Evolutionary conservation across 2,888 invertebrate species (phyloP), one percentile per base, ranked within the genome.

Genomic region (Oxycera nigricornis): DNA sequence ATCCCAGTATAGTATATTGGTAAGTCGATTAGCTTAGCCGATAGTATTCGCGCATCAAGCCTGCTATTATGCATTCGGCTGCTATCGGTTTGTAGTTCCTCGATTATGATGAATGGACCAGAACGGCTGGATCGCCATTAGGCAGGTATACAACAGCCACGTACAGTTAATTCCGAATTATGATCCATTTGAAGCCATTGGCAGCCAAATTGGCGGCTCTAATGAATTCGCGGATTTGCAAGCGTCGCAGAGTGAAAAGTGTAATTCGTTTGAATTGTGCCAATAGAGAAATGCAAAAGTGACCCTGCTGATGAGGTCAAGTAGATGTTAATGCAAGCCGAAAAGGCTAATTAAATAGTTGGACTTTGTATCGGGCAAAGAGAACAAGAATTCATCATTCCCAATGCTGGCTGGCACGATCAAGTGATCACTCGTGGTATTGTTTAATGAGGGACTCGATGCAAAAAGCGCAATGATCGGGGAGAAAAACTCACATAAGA

Each of bases 141-240:
- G 26, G 31, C 31, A 31, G 14, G 59, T 28, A 59, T 17, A 2
- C 30, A 6, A 11, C 61, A 2, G 28, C 26, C 67, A 68, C 50
- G 67, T 68, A 68, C 67, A 68, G 67, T 68, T 68, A 68, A 68
- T 46, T 46, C 50, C 35, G 67, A 46, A 46, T 46, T 68, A 46
- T 68, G 46, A 68, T 68, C 67, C 28, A 46, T 68, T 68, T 61
- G 61, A 61, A 46, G 65, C 65, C 22, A 41, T 46, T 41, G 26
- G 41, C 22, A 28, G 28, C 2, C 50, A 41, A 68, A 68, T 68
- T 46, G 46, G 28, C 17, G 46, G n/a, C 41, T 68, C 46, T 68
- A 68, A 68, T 68, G 67, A 68, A 50, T 68, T 68, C 17, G 67
- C 67, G 17, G 28, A 68, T 68, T 68, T 68, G 61, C 20, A 30